Evolutionary conservation across 2,888 invertebrate genomes (phyloP).

Genomic region (Amphipoea oculea): DNA sequence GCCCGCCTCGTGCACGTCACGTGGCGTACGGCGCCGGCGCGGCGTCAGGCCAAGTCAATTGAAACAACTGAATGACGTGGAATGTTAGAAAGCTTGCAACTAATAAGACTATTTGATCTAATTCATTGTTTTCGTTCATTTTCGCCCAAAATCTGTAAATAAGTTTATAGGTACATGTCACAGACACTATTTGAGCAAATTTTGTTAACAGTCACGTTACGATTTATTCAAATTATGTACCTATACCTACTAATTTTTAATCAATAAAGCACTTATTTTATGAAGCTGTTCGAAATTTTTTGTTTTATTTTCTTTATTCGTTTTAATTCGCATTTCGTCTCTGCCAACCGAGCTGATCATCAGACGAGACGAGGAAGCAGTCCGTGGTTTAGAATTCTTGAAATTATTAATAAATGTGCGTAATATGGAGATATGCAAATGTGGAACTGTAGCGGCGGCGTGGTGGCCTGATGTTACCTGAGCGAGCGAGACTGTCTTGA

Average conservation of each 20-base stretch:
- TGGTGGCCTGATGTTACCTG: background rate
- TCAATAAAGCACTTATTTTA: constrained; percentile 90
- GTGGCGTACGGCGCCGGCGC: background rate
- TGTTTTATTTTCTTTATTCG: constrained; percentile 72
- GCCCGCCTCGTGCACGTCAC: background rate
- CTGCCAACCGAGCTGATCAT: background rate
- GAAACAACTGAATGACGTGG: constrained; percentile 33
- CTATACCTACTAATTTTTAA: constrained; percentile 85
- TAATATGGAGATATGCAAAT: background rate
- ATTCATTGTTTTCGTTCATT: constrained; percentile 66
- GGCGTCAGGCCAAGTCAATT: background rate
- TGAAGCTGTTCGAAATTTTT: constrained; percentile 83
- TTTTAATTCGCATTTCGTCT: background rate
- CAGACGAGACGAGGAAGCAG: background rate
- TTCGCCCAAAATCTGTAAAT: constrained; percentile 78
- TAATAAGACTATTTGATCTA: constrained; percentile 66
- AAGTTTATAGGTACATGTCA: constrained; percentile 70
- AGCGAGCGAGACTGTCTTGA: background rate
- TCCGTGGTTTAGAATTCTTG: background rate
- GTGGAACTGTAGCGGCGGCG: background rate
- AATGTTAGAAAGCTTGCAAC: constrained; percentile 61
- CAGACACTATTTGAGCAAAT: constrained; percentile 70
- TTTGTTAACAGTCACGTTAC: constrained; percentile 80
- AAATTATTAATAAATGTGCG: background rate
- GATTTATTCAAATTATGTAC: constrained; percentile 82